phyloP scores from a whole-genome alignment of 2,797 vertebrate genomes.

The Capromys pilorides region DNA sequence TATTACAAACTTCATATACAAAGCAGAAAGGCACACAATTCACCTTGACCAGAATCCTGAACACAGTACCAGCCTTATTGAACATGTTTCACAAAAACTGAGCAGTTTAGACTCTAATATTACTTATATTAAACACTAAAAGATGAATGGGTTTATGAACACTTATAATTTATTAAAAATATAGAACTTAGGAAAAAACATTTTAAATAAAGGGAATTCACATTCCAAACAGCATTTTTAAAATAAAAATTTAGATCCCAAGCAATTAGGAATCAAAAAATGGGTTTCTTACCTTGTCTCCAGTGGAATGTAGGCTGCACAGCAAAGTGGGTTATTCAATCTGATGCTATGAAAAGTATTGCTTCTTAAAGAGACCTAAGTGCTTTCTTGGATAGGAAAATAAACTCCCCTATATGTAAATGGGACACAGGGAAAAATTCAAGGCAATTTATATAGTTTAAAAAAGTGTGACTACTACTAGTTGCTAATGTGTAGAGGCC shows the following conservation, averaged over 20 bases:
- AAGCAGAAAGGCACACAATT: slow-evolving; percentile 67
- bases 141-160: neutral
- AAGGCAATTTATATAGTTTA: slow-evolving; percentile 34
- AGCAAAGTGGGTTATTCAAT: slow-evolving; percentile 77
- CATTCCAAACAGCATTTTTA: slow-evolving; percentile 28
- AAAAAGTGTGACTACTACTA: neutral
- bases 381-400: slow-evolving; percentile 78
- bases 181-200: neutral
- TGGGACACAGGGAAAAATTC: slow-evolving; percentile 29
- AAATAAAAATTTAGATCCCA: slow-evolving; percentile 66
- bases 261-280: slow-evolving; percentile 75
- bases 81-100: slow-evolving; percentile 45
- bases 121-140: slow-evolving; percentile 24
- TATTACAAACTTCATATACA: slow-evolving; percentile 67
- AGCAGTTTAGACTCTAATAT: neutral
- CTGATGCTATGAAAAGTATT: slow-evolving; percentile 76
- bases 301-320: slow-evolving; percentile 72
- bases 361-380: slow-evolving; percentile 77
- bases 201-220: slow-evolving; percentile 24
- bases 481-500: neutral
- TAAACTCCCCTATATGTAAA: slow-evolving; percentile 72
- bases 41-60: slow-evolving; percentile 56
- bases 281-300: slow-evolving; percentile 78
- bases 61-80: slow-evolving; percentile 8
- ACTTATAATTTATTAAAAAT: slow-evolving; percentile 42